Conservation (phyloP, 2,888 invertebrate species). For the Megaustenia siamemsis region DNA sequence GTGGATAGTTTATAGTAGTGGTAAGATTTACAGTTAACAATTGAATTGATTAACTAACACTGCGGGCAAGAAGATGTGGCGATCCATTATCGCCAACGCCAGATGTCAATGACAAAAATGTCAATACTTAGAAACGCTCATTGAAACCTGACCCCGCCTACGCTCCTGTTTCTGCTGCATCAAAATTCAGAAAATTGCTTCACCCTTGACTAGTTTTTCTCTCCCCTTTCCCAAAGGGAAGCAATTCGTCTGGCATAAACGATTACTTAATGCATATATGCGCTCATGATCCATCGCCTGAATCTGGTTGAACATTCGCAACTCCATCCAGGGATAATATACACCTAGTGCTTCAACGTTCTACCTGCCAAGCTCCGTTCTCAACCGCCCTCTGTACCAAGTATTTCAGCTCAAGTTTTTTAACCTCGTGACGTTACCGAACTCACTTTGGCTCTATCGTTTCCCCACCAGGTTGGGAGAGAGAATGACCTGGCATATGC, state of each 20-base stretch:
- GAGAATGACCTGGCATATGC: conserved; percentile 37
- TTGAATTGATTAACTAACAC: too few species aligned
- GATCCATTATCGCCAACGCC: too few species aligned
- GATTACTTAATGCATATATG: conserved; percentile 37
- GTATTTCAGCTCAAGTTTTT: background rate
- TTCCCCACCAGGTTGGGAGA: background rate
- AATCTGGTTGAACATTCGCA: conserved; percentile 16
- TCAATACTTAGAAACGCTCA: too few species aligned
- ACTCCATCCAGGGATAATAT: conserved; percentile 7
- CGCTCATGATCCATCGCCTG: background rate
- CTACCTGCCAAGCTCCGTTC: background rate
- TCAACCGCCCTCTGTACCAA: background rate
- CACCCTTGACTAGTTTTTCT: background rate
- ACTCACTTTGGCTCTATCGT: background rate
- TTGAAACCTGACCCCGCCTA: too few species aligned
- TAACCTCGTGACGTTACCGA: too few species aligned
- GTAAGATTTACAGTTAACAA: too few species aligned
- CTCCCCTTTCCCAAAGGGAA: background rate
- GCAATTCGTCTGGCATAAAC: conserved; percentile 1
- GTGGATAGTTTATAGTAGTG: too few species aligned
- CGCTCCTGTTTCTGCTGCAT: too few species aligned
- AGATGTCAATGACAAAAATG: too few species aligned
- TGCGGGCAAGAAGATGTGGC: too few species aligned
- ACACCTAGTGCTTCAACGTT: conserved; percentile 24
- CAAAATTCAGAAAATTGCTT: background rate